phyloP scores from a whole-genome alignment of 2,113 vertebrate genomes.

The Pituophis catenifer region DNA sequence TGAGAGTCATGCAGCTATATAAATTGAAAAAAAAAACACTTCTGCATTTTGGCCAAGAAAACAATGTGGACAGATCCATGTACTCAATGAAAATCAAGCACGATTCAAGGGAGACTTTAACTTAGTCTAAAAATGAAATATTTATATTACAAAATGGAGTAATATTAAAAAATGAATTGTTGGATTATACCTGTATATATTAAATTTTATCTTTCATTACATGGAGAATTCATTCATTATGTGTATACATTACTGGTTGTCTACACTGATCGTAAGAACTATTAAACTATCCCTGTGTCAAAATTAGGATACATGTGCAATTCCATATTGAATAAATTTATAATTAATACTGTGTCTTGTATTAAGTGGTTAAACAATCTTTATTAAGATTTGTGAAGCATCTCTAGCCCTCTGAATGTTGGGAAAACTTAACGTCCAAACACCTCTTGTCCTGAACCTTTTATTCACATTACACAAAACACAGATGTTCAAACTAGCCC shows the following conservation, averaged over 20 bases:
- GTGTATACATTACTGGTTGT: not conserved
- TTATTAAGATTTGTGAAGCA: not conserved
- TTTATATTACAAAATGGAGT: not conserved
- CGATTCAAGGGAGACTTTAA: not conserved
- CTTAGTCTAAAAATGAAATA: not conserved
- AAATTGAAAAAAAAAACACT: not conserved
- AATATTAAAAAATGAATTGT: not conserved
- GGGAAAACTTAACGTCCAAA: not conserved
- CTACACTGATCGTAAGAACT: not conserved
- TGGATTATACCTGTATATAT: not conserved
- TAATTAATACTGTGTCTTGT: not conserved
- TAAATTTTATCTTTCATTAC: not conserved
- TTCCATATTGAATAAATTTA: not conserved
- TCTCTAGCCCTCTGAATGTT: not conserved
- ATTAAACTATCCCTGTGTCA: not conserved
- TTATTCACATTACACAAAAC: not conserved
- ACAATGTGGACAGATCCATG: not conserved
- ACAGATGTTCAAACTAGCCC: not conserved
- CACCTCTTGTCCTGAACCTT: not conserved
- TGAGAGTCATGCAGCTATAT: not conserved
- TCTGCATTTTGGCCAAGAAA: not conserved
- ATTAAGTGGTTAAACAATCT: not conserved
- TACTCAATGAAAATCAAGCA: not conserved
- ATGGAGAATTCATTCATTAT: not conserved
- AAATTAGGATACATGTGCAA: not conserved